A percentile compares a stretch with the other conserved stretches of the same genome.
Evolutionary conservation across 1,140 invertebrate genomes (phyloP).

Genomic region (Phocides pigmalion): DNA sequence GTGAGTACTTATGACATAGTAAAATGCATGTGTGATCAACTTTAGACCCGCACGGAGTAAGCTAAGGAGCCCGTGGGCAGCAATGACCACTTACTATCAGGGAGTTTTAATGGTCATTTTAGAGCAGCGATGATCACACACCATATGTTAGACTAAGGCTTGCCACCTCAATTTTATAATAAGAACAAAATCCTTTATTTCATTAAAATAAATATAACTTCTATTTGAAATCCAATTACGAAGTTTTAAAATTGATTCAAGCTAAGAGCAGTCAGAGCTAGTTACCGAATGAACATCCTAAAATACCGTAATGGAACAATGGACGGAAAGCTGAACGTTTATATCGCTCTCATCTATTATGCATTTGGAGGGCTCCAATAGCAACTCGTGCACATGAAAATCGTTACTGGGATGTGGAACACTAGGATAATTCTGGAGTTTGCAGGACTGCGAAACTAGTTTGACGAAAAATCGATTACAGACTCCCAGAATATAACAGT

Average conservation of each 20-base stretch:
- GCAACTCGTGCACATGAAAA: constrained; percentile 63
- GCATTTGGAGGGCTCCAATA: constrained; percentile 65
- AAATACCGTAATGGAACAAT: constrained; percentile 65
- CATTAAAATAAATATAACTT: not conserved
- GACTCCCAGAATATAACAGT: not conserved
- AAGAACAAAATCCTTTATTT: not conserved
- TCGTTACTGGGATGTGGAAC: constrained; percentile 67
- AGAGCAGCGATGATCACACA: no score
- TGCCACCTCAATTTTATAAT: no score
- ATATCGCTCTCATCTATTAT: constrained; percentile 77
- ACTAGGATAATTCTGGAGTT: constrained; percentile 32
- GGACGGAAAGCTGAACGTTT: constrained; percentile 59
- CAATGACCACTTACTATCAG: no score
- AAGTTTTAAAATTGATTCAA: no score
- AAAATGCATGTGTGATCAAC: no score
- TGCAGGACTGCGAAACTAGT: not conserved
- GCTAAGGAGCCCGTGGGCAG: no score
- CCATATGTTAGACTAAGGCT: no score
- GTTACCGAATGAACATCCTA: constrained; percentile 36
- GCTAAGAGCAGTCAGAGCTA: not conserved
- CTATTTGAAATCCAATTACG: no score
- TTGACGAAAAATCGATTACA: constrained; percentile 9
- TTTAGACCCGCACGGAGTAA: no score
- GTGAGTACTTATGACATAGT: no score
- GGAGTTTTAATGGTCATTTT: no score